Percentiles rank a stretch among this genome's conserved stretches.
phyloP scores from a whole-genome alignment of 2,113 vertebrate genomes.

The Seriola aureovittata region DNA sequence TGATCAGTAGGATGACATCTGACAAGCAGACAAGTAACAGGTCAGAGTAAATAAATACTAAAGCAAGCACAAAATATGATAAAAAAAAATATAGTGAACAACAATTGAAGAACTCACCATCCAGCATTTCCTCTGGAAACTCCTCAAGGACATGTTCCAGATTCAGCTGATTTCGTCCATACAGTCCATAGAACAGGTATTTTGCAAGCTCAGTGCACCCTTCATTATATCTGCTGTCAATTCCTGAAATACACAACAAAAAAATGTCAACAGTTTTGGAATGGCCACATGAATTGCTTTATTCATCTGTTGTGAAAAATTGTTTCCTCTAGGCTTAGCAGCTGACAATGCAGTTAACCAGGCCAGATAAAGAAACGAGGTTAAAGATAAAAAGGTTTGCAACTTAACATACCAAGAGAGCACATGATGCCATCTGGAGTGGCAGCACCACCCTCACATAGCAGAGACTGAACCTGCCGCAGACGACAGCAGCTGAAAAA shows the following conservation, averaged over 20 bases:
- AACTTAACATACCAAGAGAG: conserved; percentile 89
- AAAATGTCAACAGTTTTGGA: not conserved
- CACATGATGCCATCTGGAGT: conserved; percentile 93
- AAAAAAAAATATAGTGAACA: not conserved
- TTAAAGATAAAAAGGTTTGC: not conserved
- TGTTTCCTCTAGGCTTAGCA: not conserved
- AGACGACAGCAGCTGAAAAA: conserved; percentile 90
- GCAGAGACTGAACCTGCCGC: conserved; percentile 90
- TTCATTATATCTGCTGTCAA: conserved; percentile 96
- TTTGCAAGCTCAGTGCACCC: conserved; percentile 96
- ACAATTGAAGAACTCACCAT: conserved; percentile 83
- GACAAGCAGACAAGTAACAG: conserved; percentile 16
- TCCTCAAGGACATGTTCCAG: conserved; percentile 86
- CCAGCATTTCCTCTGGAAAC: conserved; percentile 95
- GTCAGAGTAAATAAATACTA: not conserved
- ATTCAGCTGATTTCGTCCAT: conserved; percentile 87
- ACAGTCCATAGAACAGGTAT: conserved; percentile 95
- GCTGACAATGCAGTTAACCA: not conserved
- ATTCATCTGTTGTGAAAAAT: not conserved
- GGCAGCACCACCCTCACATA: conserved; percentile 86
- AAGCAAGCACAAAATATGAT: not conserved
- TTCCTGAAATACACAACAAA: conserved; percentile 84
- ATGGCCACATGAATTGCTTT: not conserved
- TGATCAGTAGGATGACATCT: conserved; percentile 96
- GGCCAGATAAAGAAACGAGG: not conserved